Base-by-base conservation (phyloP, 2,888 invertebrate genomes). In the Byasa hedistus region DNA sequence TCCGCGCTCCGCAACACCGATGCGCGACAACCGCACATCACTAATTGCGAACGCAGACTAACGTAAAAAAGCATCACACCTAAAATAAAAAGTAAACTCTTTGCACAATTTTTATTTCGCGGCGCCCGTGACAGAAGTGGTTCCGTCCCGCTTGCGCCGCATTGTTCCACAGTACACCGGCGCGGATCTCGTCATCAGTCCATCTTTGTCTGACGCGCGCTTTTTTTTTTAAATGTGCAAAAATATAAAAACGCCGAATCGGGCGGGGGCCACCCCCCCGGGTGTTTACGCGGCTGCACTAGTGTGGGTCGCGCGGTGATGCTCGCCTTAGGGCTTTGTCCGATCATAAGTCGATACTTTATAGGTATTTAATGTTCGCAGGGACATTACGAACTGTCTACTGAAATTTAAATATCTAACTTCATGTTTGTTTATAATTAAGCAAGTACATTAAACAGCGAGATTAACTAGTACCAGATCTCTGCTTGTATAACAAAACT, bases 21-120 rank as follows among this genome's bases (percentile, higher is more conserved):
- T 82, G 80, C 78, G 81, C 81, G 86, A 85, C 86, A 83, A 80
- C 85, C 86, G 83, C 88, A 87, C 89, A 89, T 85, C 88, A 89
- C 91, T 91, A 91, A 91, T 91, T 91, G 90, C 86, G 80, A 89
- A 90, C 89, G 90, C 90, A 90, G 89, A 91, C 91, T 87, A 88
- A 87, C 86, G 85, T 83, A 91, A 91, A 90, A 90, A 89, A 89
- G 85, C 87, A 89, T 88, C 86, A 87, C 90, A 89, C 89, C 78
- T 85, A 84, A 88, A 89, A 91, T 90, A 90, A 48, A 48, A 39
- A 27, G 87, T 84, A 84, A 86, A 83, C 84, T 79, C 84, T 87
- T 84, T 89, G 88, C 89, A 90, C 89, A 90, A n/a, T 91, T 91
- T 91, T 91, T 91, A 91, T 91, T 90, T 90, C 81, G 81, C 82